Evolutionary conservation across 2,797 vertebrate species (phyloP).

Genomic region (Decapterus maruadsi): DNA sequence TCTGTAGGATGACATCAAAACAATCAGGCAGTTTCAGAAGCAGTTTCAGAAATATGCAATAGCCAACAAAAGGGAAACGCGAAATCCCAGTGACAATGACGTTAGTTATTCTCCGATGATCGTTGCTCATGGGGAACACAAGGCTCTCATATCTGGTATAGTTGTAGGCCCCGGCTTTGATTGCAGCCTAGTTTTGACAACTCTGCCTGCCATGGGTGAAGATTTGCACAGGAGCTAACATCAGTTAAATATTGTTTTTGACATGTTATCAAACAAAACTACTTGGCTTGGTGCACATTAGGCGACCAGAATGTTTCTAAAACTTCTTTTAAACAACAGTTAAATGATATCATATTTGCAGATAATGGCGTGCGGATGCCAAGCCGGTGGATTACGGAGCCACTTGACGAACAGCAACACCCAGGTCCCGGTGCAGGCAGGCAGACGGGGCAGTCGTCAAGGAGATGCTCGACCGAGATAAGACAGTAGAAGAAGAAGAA

Average conservation of each 20-base stretch:
- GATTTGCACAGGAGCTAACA: not conserved
- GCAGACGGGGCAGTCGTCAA: slow-evolving; percentile 24
- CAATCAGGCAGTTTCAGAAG: not conserved
- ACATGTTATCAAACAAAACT: not conserved
- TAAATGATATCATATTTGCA: not conserved
- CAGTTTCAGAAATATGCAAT: not conserved
- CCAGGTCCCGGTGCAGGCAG: slow-evolving; percentile 2
- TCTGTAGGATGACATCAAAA: not conserved
- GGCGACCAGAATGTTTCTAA: not conserved
- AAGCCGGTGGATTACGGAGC: slow-evolving; percentile 8
- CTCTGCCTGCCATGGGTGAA: not conserved
- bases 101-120: not conserved
- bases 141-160: not conserved
- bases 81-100: not conserved
- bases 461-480: slow-evolving; percentile 43
- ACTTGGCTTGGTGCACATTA: slow-evolving; percentile 3
- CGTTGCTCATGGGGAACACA: not conserved
- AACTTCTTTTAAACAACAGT: not conserved
- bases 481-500: slow-evolving; percentile 29
- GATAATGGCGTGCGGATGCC: not conserved
- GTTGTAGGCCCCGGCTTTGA: not conserved
- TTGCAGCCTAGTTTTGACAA: not conserved
- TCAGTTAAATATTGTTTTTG: not conserved
- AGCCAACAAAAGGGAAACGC: not conserved
- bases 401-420: slow-evolving; percentile 23